Base-by-base conservation (phyloP, 2,888 invertebrate genomes). In the Mallateleia sp. region DNA sequence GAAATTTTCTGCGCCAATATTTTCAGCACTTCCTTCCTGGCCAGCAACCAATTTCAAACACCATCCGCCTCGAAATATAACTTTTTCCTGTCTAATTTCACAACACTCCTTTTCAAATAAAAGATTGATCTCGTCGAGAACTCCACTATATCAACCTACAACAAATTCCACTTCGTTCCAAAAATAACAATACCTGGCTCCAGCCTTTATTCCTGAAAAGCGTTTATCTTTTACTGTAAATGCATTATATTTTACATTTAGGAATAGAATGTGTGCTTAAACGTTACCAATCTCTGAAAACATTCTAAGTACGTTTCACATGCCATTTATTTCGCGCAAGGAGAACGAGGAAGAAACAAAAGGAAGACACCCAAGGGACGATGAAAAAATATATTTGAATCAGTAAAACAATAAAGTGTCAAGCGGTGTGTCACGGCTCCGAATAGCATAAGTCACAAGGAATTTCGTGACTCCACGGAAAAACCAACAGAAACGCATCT, bases 351-450 rank as follows among this genome's bases (percentile, higher is more conserved):
- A 28, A 25, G 15, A n/a, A n/a, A 20, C 34, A 5, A 34, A 34
- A 60, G 34, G 20, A 60, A 34, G 20, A 60, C 28, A 34, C 32
- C 8, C 24, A 28, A 9, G 24, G 15, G 24, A 22, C 11, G n/a
- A 28, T 34, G 18, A 20, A 28, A 15, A 62, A 62, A 38, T 60
- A 62, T 38, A 62, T 62, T 62, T 38, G 62, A 62, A 62, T 62
- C 62, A 42, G 62, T 20, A 42, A 45, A 42, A 72, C 72, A 72
- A 72, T 58, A 56, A 56, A 58, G 47, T 72, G 58, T 45, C 72
- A 24, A 45, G 74, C 50, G 28, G 58, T 24, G 62, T 42, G 38
- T 42, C 62, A 42, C 42, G 18, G 14, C 11, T 32, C 20, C n/a
- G 11, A 60, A 14, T 15, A 20, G 14, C 11, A 20, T 45, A 72